phyloP scores from a whole-genome alignment of 2,888 invertebrate genomes.

The Eupithecia dodoneata region DNA sequence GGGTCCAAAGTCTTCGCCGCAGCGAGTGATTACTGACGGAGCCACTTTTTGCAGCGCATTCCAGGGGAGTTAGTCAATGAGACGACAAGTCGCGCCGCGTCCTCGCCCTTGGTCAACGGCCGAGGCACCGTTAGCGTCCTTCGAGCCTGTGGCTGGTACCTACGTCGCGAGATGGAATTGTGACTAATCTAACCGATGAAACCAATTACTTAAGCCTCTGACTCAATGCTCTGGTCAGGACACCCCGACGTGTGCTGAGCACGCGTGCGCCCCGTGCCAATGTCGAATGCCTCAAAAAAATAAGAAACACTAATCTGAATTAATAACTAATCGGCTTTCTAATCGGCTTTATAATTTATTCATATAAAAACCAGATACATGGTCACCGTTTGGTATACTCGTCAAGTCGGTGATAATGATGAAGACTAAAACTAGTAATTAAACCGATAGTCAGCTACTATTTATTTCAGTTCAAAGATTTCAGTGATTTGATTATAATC shows the following conservation, averaged over 20 bases:
- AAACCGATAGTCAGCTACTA: background rate
- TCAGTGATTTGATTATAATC: background rate
- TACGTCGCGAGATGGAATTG: constrained; percentile 17
- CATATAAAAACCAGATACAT: background rate
- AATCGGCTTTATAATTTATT: background rate
- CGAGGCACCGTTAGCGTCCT: constrained; percentile 26
- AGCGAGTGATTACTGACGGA: background rate
- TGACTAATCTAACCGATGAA: constrained; percentile 27
- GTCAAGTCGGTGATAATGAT: background rate
- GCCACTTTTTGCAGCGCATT: constrained; percentile 42
- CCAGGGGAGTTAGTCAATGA: constrained; percentile 49
- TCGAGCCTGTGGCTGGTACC: background rate
- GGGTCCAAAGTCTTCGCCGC: constrained; percentile 22
- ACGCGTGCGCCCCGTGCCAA: constrained; percentile 10
- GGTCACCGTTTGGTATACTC: background rate
- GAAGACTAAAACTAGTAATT: background rate
- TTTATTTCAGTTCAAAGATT: background rate
- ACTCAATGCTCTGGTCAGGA: constrained; percentile 21
- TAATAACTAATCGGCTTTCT: too few species aligned
- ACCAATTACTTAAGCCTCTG: constrained; percentile 15
- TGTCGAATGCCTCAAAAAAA: background rate
- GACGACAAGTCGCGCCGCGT: constrained; percentile 36
- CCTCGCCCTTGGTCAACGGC: constrained; percentile 32
- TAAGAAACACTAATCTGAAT: background rate
- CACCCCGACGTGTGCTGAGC: constrained; percentile 5